Evolutionary conservation across 2,888 invertebrate genomes (phyloP), one percentile per base, ranked within the genome.

Genomic region (Dryadula phaetusa): DNA sequence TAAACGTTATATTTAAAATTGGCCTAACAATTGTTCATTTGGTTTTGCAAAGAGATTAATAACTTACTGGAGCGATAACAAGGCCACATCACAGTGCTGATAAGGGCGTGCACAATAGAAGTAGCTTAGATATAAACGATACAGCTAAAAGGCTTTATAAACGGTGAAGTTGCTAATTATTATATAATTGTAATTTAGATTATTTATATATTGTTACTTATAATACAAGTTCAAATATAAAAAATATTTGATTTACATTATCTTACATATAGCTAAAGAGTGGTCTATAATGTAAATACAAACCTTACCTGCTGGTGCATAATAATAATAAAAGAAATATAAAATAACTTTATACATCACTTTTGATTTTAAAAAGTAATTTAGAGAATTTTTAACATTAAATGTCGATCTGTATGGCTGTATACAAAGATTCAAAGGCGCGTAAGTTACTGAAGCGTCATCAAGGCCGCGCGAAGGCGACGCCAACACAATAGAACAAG

Each of bases 41-140:
- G 37, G 58, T 52, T 62, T 37, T 53, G 64, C 49, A 67, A 60
- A 70, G 66, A 69, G 62, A 72, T 67, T 66, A 67, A 49, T 69
- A 62, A 64, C 53, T 65, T 66, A 72, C 69, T 67, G 20, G 62
- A 62, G 62, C 67, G 49, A 64, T 58, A 72, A 44, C 58, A 64
- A 69, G 70, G 67, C 44, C 64, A 56, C 22, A 49, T 34, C 52
- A 25, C 14, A 42, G 22, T 44, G 44, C 5, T 25, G 60, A 44
- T 25, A 25, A 60, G 62, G 52, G 62, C 47, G 40, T 58, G 46
- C 46, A 66, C 66, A 61, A 66, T 61, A 58, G 60, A 63, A 42
- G 60, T 66, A 61, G 53, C 49, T 46, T 18, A 49, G 53, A 64
- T 61, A 61, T 56, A 42, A 64, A 64, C 58, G 49, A 34, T 66